A percentile compares a stretch with the other conserved stretches of the same genome.
Evolutionary conservation across 2,797 vertebrate species (phyloP).

Genomic region (Okamejei kenojei): DNA sequence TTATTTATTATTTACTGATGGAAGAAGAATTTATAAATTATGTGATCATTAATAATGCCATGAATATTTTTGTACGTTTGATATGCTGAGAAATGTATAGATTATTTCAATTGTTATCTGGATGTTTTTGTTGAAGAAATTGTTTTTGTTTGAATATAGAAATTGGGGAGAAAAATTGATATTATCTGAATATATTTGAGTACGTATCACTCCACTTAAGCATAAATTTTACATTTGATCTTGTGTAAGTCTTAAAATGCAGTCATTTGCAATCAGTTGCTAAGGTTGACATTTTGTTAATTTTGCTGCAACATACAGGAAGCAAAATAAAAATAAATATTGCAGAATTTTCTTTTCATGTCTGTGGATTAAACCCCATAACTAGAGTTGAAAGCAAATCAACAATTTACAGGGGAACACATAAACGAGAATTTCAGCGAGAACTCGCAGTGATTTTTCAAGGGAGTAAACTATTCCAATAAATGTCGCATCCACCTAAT

Average conservation of each 20-base stretch:
- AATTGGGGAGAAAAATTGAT: neutral
- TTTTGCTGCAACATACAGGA: neutral
- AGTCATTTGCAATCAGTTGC: conserved; percentile 22
- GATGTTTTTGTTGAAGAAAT: neutral
- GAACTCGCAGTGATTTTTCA: conserved; percentile 14
- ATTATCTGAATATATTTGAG: conserved; percentile 4
- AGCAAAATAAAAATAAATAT: neutral
- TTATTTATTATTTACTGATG: conserved; percentile 8
- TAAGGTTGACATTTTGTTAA: conserved; percentile 28
- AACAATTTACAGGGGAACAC: conserved; percentile 1
- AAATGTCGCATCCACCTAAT: conserved; percentile 5
- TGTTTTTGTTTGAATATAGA: too few relatives aligned
- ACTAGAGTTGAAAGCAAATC: conserved; percentile 22
- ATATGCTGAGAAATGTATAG: neutral
- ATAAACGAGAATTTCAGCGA: neutral
- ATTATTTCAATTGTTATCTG: conserved; percentile 6
- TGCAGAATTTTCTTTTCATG: conserved; percentile 11
- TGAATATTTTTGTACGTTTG: conserved; percentile 1
- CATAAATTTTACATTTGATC: neutral
- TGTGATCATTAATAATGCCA: neutral
- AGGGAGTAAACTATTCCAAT: conserved; percentile 28
- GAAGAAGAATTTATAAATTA: conserved; percentile 4
- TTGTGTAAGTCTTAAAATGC: neutral
- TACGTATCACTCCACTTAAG: neutral
- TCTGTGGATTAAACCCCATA: neutral